Evolutionary conservation across 2,888 invertebrate species (phyloP), one percentile per base, ranked within the genome.

Genomic region (Protonemura montana): DNA sequence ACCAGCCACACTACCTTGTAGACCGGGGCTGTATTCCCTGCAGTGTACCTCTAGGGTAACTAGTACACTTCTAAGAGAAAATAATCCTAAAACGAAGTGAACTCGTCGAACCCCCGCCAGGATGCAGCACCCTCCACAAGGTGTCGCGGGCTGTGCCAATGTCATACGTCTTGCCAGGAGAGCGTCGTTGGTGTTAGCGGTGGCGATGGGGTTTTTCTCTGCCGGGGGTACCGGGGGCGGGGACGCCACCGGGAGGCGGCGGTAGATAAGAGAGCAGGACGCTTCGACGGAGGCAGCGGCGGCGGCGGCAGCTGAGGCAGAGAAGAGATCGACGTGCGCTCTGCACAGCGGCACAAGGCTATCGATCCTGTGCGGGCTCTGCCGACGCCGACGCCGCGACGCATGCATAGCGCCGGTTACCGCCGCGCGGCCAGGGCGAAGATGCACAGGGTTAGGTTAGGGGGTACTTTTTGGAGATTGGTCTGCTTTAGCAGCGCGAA

Each of bases 341-440:
- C 59, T 59, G 59, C 59, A 59, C 59, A 59, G 21, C 59, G 59
- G 21, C 59, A 59, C 16, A 59, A 21, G 59, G 3, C 59, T 59
- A 59, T 59, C 59, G 59, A 59, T 59, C 21, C 59, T 59, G 59
- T 59, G 59, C 59, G 59, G 59, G 59, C 59, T 21, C 59, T 21
- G 59, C 59, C 59, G 59, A 59, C 59, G 59, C 59, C 59, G 59
- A 59, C 59, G 59, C 59, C 59, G 59, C 41, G 41, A 41, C 41
- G 41, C 59, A 2, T 59, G 59, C 59, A 59, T 59, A 59, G 59
- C 59, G 59, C 21, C 59, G 59, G 1, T 2, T 21, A 1, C 6
- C 59, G 59, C 59, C 16, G 59, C 59, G 59, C 59, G 59, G 59
- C 59, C 59, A 21, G 59, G 59, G 59, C 59, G 16, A 59, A 59